Percentiles rank a stretch among this genome's conserved stretches.
Evolutionary conservation across 92 coral and sea anemone genomes (phyloP).

Genomic region (Desmophyllum pertusum): DNA sequence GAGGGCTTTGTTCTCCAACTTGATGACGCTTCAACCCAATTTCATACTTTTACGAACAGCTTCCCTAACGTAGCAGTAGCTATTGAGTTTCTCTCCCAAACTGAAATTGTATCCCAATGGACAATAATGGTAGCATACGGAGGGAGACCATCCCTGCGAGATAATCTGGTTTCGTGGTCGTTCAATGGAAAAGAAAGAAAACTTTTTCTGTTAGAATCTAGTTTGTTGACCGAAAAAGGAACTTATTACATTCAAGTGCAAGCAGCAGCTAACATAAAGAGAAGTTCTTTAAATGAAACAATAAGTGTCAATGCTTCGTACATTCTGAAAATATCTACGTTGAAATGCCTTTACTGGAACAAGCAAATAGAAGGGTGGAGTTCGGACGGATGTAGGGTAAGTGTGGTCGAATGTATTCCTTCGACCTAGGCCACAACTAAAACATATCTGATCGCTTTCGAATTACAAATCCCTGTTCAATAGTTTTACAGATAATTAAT

Average conservation of each 20-base stretch:
- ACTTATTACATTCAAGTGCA: conserved; percentile 18
- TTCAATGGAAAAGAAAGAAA: conserved; percentile 1
- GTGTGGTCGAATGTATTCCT: neutral
- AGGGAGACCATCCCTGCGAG: conserved; percentile 31
- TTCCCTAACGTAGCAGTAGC: conserved; percentile 47
- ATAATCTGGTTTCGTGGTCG: conserved; percentile 53
- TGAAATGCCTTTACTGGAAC: conserved; percentile 82
- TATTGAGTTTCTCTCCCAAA: conserved; percentile 52
- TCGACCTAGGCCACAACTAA: no score
- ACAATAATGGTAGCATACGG: conserved; percentile 51
- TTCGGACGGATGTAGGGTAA: conserved; percentile 71
- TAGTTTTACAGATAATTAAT: no score
- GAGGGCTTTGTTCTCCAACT: conserved; percentile 2
- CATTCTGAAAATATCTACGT: conserved; percentile 69
- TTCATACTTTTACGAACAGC: conserved; percentile 14
- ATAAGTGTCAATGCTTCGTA: conserved; percentile 58
- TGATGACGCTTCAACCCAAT: neutral
- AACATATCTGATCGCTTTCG: neutral
- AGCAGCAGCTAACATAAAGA: neutral
- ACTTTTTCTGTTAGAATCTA: conserved; percentile 4
- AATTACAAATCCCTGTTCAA: no score
- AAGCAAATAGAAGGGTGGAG: conserved; percentile 62
- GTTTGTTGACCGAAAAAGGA: conserved; percentile 1
- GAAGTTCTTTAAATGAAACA: neutral
- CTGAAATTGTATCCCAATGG: conserved; percentile 50